Base-by-base conservation (phyloP, 1,140 invertebrate species). In the Anoplolepis gracilipes region DNA sequence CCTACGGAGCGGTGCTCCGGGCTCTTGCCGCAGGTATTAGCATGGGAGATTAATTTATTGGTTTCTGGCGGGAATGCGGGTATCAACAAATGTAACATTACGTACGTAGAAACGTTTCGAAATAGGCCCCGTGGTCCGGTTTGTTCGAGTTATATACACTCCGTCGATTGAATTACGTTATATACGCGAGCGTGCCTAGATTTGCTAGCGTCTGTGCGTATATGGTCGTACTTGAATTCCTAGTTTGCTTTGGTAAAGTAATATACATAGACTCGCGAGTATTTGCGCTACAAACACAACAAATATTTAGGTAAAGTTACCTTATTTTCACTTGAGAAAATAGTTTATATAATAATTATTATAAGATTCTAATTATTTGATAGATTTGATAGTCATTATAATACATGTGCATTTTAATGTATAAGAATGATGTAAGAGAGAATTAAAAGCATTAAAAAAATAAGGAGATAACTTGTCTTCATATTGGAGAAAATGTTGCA, bases 21-120 rank as follows among this genome's bases (percentile, higher is more conserved):
- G 22, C 70, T 77, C 62, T 42, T 57, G 64, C 69, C 84, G 67
- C 85, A 78, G 65, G 78, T 88, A 90, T 90, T 90, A 90, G 89
- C 90, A 87, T 87, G 72, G 53, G 88, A 90, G 89, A 90, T 90
- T 90, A 90, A 90, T 89, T 90, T 90, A 90, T 90, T 86, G 89
- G 88, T 89, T 86, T 16, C 64, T 25, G 76, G 36, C 72, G 89
- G 65, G 85, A 87, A 85, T 85, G 89, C 73, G 85, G 70, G 76
- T 62, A 89, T 89, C 87, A 90, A 87, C 81, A 85, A 88, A 87
- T 81, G 88, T 69, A 85, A 57, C 67, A 82, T 42, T 28, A 70
- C 28, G 25, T 70, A 70, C 28, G 22, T 36, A 61, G 30, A 22
- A 64, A 57, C 30, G 82, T 90, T 90, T 87, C 89, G 89, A 89